Evolutionary conservation across 1,140 invertebrate species (phyloP).

Genomic region (Drosophila busckii): DNA sequence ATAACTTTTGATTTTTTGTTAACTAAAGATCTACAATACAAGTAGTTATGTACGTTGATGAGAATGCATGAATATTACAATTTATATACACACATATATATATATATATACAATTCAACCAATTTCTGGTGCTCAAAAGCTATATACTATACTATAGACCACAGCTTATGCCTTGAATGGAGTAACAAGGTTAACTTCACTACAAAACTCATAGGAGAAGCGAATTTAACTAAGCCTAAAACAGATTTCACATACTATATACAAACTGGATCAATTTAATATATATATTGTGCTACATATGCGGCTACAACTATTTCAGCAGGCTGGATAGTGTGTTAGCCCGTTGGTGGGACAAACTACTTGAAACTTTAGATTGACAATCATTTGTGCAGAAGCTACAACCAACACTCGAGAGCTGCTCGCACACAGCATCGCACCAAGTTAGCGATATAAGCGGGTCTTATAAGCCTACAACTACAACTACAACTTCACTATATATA

Average conservation of each 20-base stretch:
- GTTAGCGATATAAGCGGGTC: constrained; percentile 74
- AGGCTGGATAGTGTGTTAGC: constrained; percentile 57
- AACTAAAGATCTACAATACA: constrained; percentile 31
- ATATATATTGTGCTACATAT: constrained; percentile 2
- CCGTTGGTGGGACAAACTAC: constrained; percentile 4
- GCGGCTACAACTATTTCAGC: constrained; percentile 58
- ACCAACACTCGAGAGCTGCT: neutral
- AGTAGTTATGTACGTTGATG: constrained; percentile 1
- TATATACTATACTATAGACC: constrained; percentile 6
- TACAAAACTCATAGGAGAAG: constrained; percentile 27
- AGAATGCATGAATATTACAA: neutral
- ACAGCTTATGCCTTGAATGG: constrained; percentile 47
- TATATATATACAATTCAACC: constrained; percentile 29
- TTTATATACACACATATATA: constrained; percentile 13
- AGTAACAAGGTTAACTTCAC: constrained; percentile 31
- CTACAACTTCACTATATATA: constrained; percentile 18
- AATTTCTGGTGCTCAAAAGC: constrained; percentile 65
- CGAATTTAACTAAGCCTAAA: constrained; percentile 64
- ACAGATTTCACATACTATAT: constrained; percentile 10
- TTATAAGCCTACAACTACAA: constrained; percentile 69
- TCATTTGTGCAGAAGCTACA: constrained; percentile 11
- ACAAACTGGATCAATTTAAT: constrained; percentile 27
- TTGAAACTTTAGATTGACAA: constrained; percentile 30
- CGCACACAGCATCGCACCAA: constrained; percentile 50
- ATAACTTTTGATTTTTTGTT: constrained; percentile 46